Conservation (phyloP, 2,797 vertebrate species). For the Spinus pinus region DNA sequence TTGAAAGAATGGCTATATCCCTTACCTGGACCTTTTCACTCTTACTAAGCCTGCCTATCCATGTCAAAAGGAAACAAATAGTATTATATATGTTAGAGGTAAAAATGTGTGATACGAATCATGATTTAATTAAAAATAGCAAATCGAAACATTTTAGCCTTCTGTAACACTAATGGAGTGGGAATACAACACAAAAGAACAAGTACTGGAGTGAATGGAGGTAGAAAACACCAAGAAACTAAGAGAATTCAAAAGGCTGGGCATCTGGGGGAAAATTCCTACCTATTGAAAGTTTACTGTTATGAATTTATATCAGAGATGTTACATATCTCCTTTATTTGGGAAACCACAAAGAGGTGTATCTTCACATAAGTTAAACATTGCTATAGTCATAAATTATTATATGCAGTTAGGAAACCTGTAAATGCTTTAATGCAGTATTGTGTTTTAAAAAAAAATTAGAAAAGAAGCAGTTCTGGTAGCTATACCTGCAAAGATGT, state of each 20-base stretch:
- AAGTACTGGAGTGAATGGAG: background rate
- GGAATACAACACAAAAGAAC: background rate
- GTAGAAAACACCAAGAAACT: background rate
- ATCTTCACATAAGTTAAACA: background rate
- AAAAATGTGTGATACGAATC: background rate
- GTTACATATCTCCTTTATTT: background rate
- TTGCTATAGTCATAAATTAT: background rate
- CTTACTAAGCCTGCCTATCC: background rate
- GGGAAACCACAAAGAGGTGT: background rate
- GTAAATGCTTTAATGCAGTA: background rate
- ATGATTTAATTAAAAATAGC: background rate
- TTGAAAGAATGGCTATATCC: background rate
- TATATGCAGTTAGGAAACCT: background rate
- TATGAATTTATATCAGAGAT: background rate
- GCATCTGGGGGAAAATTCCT: background rate
- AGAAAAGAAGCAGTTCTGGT: background rate
- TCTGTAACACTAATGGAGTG: background rate
- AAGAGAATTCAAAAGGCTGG: background rate
- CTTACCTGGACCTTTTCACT: background rate
- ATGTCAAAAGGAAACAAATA: background rate
- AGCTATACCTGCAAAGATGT: background rate
- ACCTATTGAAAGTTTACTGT: background rate
- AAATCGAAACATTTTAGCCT: background rate
- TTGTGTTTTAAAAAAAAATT: accelerated
- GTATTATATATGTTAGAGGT: background rate